A percentile compares a stretch with the other conserved stretches of the same genome.
Conservation (phyloP, 2,797 vertebrate genomes). For the Danio kyathit region DNA sequence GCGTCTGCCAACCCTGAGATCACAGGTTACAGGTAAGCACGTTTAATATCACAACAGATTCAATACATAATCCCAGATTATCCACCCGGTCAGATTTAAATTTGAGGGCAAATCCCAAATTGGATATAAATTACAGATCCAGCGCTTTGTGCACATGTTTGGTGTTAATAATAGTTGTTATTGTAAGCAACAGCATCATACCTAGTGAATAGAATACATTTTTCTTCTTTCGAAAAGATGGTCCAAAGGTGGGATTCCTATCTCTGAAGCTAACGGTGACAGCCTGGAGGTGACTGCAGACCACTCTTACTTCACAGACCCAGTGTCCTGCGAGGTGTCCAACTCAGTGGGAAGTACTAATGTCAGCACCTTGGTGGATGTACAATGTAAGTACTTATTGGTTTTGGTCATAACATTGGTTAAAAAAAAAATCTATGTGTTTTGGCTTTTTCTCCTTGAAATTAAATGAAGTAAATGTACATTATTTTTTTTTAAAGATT, state of each 20-base stretch:
- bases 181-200: not conserved
- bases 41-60: constrained; percentile 36
- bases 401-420: not conserved
- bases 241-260: constrained; percentile 89
- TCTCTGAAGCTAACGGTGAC: constrained; percentile 87
- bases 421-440: not conserved
- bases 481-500: not conserved
- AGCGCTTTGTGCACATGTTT: constrained; percentile 22
- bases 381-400: constrained; percentile 84
- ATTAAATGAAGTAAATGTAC: not conserved
- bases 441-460: not conserved
- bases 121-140: constrained; percentile 38
- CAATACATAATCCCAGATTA: constrained; percentile 48
- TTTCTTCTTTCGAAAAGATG: constrained; percentile 76
- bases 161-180: constrained; percentile 16
- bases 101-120: constrained; percentile 22
- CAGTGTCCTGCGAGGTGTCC: constrained; percentile 91
- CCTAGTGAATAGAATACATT: not conserved
- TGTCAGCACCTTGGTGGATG: constrained; percentile 90
- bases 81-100: constrained; percentile 31
- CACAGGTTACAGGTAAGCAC: constrained; percentile 87
- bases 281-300: constrained; percentile 88
- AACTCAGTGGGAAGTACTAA: constrained; percentile 92
- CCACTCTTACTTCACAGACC: constrained; percentile 90
- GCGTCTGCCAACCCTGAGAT: constrained; percentile 92